A percentile compares a stretch with the other conserved stretches of the same genome.
Evolutionary conservation across 1,140 invertebrate species (phyloP).

Genomic region (Mycetomoellerius zeteki): DNA sequence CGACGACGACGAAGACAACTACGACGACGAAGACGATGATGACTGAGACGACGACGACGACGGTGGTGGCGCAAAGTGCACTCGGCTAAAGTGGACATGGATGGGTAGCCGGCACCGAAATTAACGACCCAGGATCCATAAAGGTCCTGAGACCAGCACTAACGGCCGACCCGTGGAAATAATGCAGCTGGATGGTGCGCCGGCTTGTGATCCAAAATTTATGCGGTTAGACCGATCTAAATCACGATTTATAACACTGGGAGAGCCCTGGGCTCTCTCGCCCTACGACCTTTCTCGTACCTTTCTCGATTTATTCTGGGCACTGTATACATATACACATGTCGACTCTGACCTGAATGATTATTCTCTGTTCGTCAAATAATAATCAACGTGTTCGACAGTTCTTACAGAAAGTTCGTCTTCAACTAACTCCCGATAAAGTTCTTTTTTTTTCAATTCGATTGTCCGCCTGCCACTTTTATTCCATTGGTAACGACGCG

Average conservation of each 20-base stretch:
- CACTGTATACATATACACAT: constrained; percentile 7
- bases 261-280: not conserved
- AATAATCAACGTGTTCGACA: constrained; percentile 14
- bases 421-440: not conserved
- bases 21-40: not conserved
- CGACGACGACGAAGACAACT: not conserved
- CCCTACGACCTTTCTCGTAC: constrained; percentile 5
- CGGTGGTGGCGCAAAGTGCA: constrained; percentile 66
- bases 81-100: constrained; percentile 71
- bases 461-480: not conserved
- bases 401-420: not conserved
- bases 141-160: constrained; percentile 74
- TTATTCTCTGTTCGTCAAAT: constrained; percentile 23
- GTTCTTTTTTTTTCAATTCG: not conserved
- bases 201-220: constrained; percentile 76
- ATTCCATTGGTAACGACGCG: constrained; percentile 1
- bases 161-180: constrained; percentile 77
- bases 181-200: constrained; percentile 74
- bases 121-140: constrained; percentile 79
- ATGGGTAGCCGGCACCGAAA: constrained; percentile 76
- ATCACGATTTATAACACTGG: constrained; percentile 73
- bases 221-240: constrained; percentile 79
- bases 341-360: not conserved
- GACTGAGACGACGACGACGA: constrained; percentile 17
- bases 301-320: constrained; percentile 37